These are phyloP conservation scores for Gallinago paraguaiae DNA, from an alignment of 2,113 vertebrate species.

Conservation along the genomic window DNA sequence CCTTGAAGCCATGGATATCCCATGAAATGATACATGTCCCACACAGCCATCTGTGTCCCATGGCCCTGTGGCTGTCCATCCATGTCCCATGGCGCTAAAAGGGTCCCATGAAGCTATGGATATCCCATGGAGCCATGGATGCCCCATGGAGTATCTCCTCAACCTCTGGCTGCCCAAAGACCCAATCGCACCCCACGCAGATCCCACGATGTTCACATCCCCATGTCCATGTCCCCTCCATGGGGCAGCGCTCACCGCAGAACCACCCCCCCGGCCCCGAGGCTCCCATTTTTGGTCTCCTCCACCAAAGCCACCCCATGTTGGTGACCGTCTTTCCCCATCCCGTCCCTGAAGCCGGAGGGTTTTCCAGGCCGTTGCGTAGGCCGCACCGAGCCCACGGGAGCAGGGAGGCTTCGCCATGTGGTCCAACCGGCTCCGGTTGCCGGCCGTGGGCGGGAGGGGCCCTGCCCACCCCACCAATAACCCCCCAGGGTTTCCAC, in stretches of 20 bases:
- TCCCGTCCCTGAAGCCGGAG: fast-evolving
- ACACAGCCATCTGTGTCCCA: neutral
- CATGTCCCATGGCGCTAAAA: neutral
- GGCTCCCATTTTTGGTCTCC: neutral
- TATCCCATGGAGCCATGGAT: neutral
- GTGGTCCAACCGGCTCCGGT: neutral
- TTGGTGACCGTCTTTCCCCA: fast-evolving
- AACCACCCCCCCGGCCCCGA: too few relatives aligned
- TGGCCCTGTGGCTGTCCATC: neutral
- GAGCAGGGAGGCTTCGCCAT: neutral
- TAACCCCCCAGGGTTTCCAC: neutral
- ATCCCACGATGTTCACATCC: neutral
- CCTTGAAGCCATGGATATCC: neutral
- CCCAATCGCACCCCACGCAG: fast-evolving
- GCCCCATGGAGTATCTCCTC: neutral
- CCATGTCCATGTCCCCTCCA: fast-evolving
- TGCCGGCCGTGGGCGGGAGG: neutral
- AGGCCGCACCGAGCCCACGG: neutral
- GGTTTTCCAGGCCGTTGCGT: neutral
- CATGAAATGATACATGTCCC: neutral
- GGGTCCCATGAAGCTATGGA: neutral
- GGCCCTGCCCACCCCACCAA: neutral
- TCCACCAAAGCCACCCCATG: fast-evolving
- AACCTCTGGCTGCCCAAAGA: fast-evolving
- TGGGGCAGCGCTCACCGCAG: neutral